Evolutionary conservation across 2,888 invertebrate genomes (phyloP), one percentile per base, ranked within the genome.

Genomic region (Epicampocera succincta): DNA sequence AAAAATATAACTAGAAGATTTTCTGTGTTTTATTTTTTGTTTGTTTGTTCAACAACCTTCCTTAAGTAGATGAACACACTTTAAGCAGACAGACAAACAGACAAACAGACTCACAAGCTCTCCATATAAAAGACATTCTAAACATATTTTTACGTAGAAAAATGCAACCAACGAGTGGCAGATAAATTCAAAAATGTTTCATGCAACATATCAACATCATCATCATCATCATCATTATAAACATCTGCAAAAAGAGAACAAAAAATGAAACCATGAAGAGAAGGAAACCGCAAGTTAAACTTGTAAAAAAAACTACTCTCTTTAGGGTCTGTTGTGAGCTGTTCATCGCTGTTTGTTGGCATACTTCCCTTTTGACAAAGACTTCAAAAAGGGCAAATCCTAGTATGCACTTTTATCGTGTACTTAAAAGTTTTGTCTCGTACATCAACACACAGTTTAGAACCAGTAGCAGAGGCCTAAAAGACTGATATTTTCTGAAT

Each of bases 41-140:
- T n/a, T n/a, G n/a, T 60, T 50, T 56, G 17, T 33, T 25, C 8
- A 65, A 73, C 73, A 79, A 54, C 66, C 78, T 79, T 72, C 60
- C 52, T 65, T 74, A 65, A 65, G 21, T 52, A 78, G 78, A n/a
- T 65, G 19, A 65, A 65, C 21, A 54, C 29, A 42, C 46, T 65
- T 48, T 50, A 2, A 38, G 40, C 46, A 48, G 11, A 42, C 15
- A 17, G 17, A 29, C 44, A 71, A 25, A 5, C 25, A 3, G n/a
- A n/a, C n/a, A n/a, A n/a, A n/a, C n/a, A n/a, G n/a, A n/a, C n/a
- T n/a, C 6, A 29, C 29, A 3, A 33, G 15, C 40, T 58, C 50
- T 48, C 38, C 19, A 52, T 44, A 66, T 44, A 72, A 72, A 66
- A 60, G 69, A 73, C 78, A 78, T 78, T 78, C 72, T 78, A 72